A percentile compares a stretch with the other conserved stretches of the same genome.
phyloP scores from a whole-genome alignment of 2,113 vertebrate species.

The Leptobrachium ailaonicum region DNA sequence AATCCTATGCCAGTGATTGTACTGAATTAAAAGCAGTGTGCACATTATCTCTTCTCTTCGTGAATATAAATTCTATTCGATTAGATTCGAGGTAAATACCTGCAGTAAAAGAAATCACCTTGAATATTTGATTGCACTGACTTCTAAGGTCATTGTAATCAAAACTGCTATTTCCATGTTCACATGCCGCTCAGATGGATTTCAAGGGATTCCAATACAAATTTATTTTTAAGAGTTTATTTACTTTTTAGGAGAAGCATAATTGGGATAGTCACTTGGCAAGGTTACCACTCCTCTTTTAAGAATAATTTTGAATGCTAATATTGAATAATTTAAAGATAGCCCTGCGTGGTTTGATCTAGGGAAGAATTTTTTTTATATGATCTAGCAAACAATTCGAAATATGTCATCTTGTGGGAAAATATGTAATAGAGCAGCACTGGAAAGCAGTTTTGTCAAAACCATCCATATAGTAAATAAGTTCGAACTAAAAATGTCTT shows the following conservation, averaged over 20 bases:
- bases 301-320: no score
- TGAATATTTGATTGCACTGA: slow-evolving; percentile 6
- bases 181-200: neutral
- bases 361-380: no score
- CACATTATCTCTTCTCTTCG: neutral
- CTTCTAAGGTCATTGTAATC: slow-evolving; percentile 24
- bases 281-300: no score
- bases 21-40: neutral
- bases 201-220: neutral
- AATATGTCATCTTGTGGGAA: no score
- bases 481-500: no score
- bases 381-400: no score
- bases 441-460: no score
- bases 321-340: no score
- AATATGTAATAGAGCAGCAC: no score
- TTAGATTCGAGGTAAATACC: neutral
- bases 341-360: no score
- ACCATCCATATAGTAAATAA: no score
- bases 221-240: neutral
- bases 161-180: neutral
- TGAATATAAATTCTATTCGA: neutral
- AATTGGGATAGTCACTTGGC: no score
- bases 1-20: neutral
- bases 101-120: slow-evolving; percentile 1
- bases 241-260: neutral